Evolutionary conservation across 2,113 vertebrate genomes (phyloP).

Genomic region (Saiga tatarica): DNA sequence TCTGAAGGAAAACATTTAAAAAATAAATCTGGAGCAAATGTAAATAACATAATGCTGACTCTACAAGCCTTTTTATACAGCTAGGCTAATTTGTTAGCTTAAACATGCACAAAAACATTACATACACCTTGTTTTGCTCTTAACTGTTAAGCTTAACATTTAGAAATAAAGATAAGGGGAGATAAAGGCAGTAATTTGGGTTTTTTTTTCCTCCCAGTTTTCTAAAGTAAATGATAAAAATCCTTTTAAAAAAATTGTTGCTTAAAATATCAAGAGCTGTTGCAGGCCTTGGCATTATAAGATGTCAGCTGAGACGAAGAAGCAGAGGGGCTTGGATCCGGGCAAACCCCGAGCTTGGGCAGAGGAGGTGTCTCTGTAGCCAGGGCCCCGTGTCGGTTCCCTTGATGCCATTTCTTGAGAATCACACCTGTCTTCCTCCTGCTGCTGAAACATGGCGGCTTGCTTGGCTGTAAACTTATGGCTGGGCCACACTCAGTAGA

Average conservation of each 20-base stretch:
- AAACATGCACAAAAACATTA: neutral
- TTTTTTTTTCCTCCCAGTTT: neutral
- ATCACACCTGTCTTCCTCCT: neutral
- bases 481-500: neutral
- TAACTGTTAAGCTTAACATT: neutral
- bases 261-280: neutral
- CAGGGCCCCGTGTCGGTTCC: accelerated
- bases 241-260: neutral
- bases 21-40: neutral
- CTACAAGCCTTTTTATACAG: neutral
- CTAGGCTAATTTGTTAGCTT: neutral
- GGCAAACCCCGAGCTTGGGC: too few relatives aligned
- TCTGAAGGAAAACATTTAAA: neutral
- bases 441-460: neutral
- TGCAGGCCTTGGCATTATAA: neutral
- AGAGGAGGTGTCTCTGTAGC: neutral
- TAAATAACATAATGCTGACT: neutral
- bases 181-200: neutral
- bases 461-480: neutral
- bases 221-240: neutral
- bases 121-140: neutral
- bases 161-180: neutral
- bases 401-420: neutral
- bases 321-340: accelerated
- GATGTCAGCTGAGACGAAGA: neutral